These are phyloP conservation scores for Sturnus vulgaris DNA, from an alignment of 2,113 vertebrate species.

Conservation along the genomic window DNA sequence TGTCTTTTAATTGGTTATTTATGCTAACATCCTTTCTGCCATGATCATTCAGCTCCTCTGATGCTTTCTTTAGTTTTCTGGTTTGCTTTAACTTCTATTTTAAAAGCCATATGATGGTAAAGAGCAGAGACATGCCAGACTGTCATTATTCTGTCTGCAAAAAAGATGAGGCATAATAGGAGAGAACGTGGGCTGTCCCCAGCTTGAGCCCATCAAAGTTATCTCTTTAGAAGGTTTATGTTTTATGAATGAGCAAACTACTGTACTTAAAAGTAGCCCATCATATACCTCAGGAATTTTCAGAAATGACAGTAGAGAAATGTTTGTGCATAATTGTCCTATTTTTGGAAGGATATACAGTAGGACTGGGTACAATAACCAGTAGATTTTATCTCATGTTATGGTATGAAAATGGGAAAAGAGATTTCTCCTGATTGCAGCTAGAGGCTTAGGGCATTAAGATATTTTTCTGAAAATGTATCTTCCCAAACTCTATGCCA, in stretches of 20 bases:
- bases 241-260: constrained; percentile 58
- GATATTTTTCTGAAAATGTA: not conserved
- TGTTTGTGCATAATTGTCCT: not conserved
- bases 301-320: constrained; percentile 20
- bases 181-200: not conserved
- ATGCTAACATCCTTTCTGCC: not conserved
- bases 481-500: not conserved
- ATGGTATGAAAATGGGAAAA: not conserved
- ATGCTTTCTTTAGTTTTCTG: not conserved
- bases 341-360: not conserved
- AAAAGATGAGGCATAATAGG: not conserved
- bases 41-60: not conserved
- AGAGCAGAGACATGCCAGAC: not conserved
- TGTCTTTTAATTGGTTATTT: not conserved
- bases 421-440: not conserved
- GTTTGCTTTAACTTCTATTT: not conserved
- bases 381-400: not conserved
- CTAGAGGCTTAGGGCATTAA: not conserved
- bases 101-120: not conserved
- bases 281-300: constrained; percentile 2
- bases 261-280: constrained; percentile 23
- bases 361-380: not conserved
- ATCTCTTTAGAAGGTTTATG: constrained; percentile 37
- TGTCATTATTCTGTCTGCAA: constrained; percentile 2
- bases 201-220: constrained; percentile 23